Percentiles rank a stretch among this genome's conserved stretches.
phyloP scores from a whole-genome alignment of 2,797 vertebrate genomes.

The Galagoides demidoff region DNA sequence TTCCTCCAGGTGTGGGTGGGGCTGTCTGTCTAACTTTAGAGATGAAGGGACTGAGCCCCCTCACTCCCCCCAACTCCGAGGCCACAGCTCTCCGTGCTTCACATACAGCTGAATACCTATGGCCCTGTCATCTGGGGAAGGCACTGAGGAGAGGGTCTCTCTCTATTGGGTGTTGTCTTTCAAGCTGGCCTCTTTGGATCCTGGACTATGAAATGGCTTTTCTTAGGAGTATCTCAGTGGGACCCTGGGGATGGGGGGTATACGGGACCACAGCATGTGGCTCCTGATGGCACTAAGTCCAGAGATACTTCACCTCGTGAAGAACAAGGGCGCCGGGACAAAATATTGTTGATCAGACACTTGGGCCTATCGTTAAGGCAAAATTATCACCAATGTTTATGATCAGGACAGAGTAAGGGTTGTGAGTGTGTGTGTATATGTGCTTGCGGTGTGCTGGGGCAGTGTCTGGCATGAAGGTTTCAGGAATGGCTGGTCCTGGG shows the following conservation, averaged over 20 bases:
- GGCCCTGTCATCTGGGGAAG: background rate
- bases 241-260: background rate
- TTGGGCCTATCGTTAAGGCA: background rate
- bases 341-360: background rate
- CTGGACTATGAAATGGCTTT: background rate
- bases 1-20: background rate
- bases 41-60: background rate
- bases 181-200: background rate
- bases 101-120: background rate
- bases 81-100: background rate
- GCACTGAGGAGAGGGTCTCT: background rate
- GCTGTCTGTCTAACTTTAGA: background rate
- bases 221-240: too few relatives aligned
- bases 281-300: background rate
- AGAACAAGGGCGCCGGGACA: background rate
- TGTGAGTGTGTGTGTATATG: background rate
- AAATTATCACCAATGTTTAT: background rate
- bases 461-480: background rate
- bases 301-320: background rate
- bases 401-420: background rate
- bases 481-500: too few relatives aligned
- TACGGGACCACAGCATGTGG: background rate
- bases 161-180: background rate
- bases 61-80: background rate
- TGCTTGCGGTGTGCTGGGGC: too few relatives aligned